Conservation (phyloP, 2,797 vertebrate genomes). For the Varecia variegata region DNA sequence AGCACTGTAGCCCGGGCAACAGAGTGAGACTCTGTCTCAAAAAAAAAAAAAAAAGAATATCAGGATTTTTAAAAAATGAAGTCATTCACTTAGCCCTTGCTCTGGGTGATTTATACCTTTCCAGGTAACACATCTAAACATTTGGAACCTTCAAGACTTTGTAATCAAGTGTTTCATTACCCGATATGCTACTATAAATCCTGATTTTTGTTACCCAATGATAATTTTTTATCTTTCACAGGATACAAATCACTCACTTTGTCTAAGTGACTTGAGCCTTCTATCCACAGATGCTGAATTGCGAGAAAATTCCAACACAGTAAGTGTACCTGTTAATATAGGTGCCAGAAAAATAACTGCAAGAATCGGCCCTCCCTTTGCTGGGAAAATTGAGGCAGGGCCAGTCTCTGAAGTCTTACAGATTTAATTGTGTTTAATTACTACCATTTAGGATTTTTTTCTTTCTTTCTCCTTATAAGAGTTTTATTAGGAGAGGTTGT, state of each 20-base stretch:
- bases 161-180: background rate
- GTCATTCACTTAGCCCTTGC: background rate
- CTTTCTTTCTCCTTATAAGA: background rate
- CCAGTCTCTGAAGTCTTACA: background rate
- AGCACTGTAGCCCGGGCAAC: no score
- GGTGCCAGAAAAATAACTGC: background rate
- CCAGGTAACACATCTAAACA: background rate
- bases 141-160: background rate
- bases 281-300: constrained; percentile 97
- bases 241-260: constrained; percentile 98
- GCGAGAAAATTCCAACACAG: constrained; percentile 92
- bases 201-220: constrained; percentile 10
- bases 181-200: background rate
- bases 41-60: no score
- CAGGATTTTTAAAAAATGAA: constrained; percentile 20
- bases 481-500: background rate
- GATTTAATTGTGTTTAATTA: background rate
- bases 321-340: constrained; percentile 83
- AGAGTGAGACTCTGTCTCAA: no score
- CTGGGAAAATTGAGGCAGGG: background rate
- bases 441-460: background rate
- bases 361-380: background rate
- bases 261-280: constrained; percentile 98
- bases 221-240: constrained; percentile 76
- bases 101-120: background rate